phyloP scores from a whole-genome alignment of 2,888 invertebrate genomes.

The Lasioglossum lativentre region DNA sequence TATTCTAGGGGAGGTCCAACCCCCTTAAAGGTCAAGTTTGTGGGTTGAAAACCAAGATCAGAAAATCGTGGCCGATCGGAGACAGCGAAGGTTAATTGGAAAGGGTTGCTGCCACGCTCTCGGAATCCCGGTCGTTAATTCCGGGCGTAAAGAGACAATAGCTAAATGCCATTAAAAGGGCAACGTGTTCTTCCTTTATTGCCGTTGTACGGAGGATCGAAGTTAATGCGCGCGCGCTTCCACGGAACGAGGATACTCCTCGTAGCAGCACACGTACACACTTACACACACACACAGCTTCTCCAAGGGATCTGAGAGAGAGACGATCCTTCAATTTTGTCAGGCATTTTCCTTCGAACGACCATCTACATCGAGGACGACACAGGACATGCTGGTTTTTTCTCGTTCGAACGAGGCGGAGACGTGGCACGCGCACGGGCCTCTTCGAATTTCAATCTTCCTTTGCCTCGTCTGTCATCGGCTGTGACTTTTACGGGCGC shows the following conservation, averaged over 20 bases:
- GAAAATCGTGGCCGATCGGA: not conserved
- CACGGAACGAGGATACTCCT: not conserved
- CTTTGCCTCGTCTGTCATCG: not conserved
- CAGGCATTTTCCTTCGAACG: not conserved
- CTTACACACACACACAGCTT: not conserved
- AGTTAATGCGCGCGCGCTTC: not conserved
- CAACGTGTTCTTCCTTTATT: conserved; percentile 27
- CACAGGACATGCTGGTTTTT: not conserved
- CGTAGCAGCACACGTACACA: not conserved
- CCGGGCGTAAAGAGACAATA: conserved; percentile 15
- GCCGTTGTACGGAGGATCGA: conserved; percentile 1
- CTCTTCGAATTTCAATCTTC: not conserved
- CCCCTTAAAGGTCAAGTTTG: not conserved
- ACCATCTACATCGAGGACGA: not conserved
- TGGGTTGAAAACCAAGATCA: not conserved
- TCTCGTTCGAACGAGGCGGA: not conserved
- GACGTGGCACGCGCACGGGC: not conserved
- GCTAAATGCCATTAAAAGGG: conserved; percentile 43
- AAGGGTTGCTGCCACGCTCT: not conserved
- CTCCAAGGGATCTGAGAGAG: not conserved
- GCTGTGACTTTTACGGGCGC: not conserved
- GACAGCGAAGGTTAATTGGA: conserved; percentile 11
- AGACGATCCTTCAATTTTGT: conserved; percentile 15
- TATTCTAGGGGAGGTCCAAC: no score
- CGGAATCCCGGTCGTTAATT: conserved; percentile 28